Base-by-base conservation (phyloP, 2,888 invertebrate genomes). In the Anoncus sp. region DNA sequence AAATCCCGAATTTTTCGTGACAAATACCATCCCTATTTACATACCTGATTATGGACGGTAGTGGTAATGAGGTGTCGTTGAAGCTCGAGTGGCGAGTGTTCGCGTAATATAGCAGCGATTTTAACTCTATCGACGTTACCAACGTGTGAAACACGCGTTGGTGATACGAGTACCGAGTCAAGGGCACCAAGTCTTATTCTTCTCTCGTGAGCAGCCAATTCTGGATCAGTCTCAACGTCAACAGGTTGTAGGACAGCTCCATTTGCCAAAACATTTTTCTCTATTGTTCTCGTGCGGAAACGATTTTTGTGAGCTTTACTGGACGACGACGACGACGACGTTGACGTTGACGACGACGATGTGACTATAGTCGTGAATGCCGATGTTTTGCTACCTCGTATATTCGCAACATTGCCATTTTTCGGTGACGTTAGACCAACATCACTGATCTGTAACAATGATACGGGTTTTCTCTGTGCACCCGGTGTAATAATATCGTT, bases 41-140 rank as follows among this genome's bases (percentile, higher is more conserved):
- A 88, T 87, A 96, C 97, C 95, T 97, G 96, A 93, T 97, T 97
- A 91, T 96, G 95, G 89, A 96, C 96, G 89, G 96, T 96, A 86
- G 95, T 94, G 38, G 95, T 95, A 83, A 97, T 94, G 82, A 97
- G 93, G 92, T 97, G 97, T 85, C 96, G 94, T 92, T 96, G 96
- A 88, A 97, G 93, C 92, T 97, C 96, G 84, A 97, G 92, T 75
- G 96, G 95, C 92, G 96, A 96, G 85, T 94, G 94, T 93, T 97
- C 97, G 86, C 94, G 93, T 87, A 97, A 94, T 92, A 97, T 97
- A 92, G 97, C 97, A 87, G 95, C 94, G 90, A 97, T 94, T 92
- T 96, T 96, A 87, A 93, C 94, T 75, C 95, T 93, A 92, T 96
- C 95, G 14, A 95, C 94, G 74, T 94, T 92, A 83, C 93, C 92